These are phyloP conservation scores for Siniperca chuatsi DNA, from an alignment of 2,113 vertebrate genomes.

Conservation along the genomic window DNA sequence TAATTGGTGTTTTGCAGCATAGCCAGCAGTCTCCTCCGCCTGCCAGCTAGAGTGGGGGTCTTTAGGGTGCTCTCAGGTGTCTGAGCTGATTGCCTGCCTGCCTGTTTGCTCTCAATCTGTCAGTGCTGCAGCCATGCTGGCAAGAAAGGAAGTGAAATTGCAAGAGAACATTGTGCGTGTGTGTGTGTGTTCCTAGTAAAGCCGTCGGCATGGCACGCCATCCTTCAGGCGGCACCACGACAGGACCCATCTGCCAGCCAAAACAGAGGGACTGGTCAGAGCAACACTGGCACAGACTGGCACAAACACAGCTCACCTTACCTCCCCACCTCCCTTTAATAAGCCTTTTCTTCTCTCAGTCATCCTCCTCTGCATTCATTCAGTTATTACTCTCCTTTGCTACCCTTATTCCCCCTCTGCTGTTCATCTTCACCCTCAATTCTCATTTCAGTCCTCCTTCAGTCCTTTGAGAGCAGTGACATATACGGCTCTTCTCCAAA, in stretches of 20 bases:
- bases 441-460: conserved; percentile 25
- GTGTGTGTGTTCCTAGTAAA: conserved; percentile 15
- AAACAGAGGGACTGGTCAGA: conserved; percentile 58
- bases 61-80: conserved; percentile 81
- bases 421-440: background rate
- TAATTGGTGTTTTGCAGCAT: conserved; percentile 71
- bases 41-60: conserved; percentile 68
- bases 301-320: conserved; percentile 53
- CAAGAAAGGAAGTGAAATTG: conserved; percentile 67
- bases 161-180: conserved; percentile 45
- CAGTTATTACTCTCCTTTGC: conserved; percentile 31
- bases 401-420: conserved; percentile 21
- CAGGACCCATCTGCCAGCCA: conserved; percentile 84
- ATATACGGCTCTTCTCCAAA: conserved; percentile 18
- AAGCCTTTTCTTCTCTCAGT: conserved; percentile 32
- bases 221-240: conserved; percentile 82
- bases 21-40: conserved; percentile 65
- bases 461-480: background rate
- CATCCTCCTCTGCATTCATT: conserved; percentile 29
- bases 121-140: conserved; percentile 69
- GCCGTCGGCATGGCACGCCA: conserved; percentile 63
- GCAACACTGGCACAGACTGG: conserved; percentile 60
- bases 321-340: conserved; percentile 42
- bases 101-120: conserved; percentile 86
- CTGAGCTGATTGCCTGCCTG: conserved; percentile 80